Evolutionary conservation across 1,140 invertebrate genomes (phyloP).

Genomic region (Trichonephila inaurata): DNA sequence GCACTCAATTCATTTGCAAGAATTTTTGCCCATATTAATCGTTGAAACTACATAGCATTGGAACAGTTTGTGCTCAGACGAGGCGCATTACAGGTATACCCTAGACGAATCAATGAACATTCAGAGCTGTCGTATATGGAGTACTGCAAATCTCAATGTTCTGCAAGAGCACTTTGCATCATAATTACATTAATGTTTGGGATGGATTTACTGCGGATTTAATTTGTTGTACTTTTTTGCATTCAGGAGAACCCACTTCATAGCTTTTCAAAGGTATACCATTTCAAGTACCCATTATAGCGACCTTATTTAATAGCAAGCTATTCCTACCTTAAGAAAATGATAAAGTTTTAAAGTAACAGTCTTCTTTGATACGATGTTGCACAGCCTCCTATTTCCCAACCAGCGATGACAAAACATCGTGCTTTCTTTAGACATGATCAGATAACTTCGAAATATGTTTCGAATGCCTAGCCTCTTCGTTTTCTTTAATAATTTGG

Average conservation of each 20-base stretch:
- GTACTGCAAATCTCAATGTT: not conserved
- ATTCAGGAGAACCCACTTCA: not conserved
- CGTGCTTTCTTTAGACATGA: not conserved
- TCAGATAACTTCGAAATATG: not conserved
- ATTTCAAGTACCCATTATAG: not conserved
- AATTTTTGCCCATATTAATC: too few species aligned
- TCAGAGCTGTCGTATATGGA: not conserved
- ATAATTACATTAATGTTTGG: not conserved
- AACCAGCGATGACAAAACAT: not conserved
- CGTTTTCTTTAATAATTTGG: not conserved
- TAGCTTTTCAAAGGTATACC: not conserved
- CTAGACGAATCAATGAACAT: not conserved
- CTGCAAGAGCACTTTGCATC: not conserved
- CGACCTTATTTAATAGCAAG: not conserved
- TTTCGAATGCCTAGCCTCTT: not conserved
- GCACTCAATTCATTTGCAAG: too few species aligned
- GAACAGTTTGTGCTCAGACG: too few species aligned
- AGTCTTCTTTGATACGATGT: not conserved
- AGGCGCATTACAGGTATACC: not conserved
- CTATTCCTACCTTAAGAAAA: not conserved
- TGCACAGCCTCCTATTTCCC: not conserved
- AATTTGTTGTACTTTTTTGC: not conserved
- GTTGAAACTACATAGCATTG: too few species aligned
- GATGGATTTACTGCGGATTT: not conserved
- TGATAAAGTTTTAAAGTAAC: not conserved